These are phyloP conservation scores for Ommatoiulus sabulosus DNA, from an alignment of 2,888 invertebrate genomes.

Conservation along the genomic window DNA sequence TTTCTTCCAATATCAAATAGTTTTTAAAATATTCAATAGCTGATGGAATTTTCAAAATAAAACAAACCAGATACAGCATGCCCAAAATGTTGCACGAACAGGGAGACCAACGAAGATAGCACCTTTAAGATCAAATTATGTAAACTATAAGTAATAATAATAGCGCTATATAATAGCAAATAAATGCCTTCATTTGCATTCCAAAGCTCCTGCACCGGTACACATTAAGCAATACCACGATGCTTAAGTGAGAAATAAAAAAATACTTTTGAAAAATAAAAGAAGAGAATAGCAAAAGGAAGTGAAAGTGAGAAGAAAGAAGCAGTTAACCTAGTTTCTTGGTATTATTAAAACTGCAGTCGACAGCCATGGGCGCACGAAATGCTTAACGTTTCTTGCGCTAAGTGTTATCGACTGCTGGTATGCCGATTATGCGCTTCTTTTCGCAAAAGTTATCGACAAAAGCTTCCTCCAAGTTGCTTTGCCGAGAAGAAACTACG, in stretches of 20 bases:
- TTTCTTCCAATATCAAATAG: no score
- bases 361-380: not conserved
- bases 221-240: not conserved
- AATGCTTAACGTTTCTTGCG: slow-evolving; percentile 21
- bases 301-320: not conserved
- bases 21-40: no score
- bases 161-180: not conserved
- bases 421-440: slow-evolving; percentile 34
- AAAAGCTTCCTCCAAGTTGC: not conserved
- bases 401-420: slow-evolving; percentile 34
- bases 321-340: slow-evolving; percentile 28
- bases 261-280: not conserved
- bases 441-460: slow-evolving; percentile 4
- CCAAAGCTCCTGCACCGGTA: slow-evolving; percentile 7
- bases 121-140: slow-evolving; percentile 28
- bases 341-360: slow-evolving; percentile 22
- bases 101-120: not conserved
- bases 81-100: no score
- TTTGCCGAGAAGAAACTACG: not conserved
- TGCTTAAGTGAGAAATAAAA: slow-evolving; percentile 2
- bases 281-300: not conserved
- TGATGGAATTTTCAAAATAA: no score
- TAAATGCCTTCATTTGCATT: slow-evolving; percentile 26
- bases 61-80: no score
- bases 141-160: slow-evolving; percentile 34